Evolutionary conservation across 2,888 invertebrate species (phyloP).

Genomic region (Gasteruption jaculator): DNA sequence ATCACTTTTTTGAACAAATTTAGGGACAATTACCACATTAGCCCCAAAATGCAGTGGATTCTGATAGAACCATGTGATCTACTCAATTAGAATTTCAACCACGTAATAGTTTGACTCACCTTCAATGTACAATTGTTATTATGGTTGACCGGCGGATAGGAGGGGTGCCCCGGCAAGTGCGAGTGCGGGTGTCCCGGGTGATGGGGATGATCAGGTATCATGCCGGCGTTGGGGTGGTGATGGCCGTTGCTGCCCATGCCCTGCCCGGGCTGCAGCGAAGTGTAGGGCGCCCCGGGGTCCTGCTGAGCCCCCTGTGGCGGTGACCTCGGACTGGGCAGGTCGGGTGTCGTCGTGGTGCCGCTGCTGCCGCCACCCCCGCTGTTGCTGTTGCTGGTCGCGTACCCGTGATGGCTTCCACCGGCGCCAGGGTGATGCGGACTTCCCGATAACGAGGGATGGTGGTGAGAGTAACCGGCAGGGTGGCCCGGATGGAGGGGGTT

Average conservation of each 20-base stretch:
- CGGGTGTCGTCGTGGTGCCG: constrained; percentile 46
- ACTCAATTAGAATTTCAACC: constrained; percentile 1
- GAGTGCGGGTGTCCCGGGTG: constrained; percentile 56
- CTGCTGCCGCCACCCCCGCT: constrained; percentile 41
- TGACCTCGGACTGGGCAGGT: constrained; percentile 49
- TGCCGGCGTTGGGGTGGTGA: constrained; percentile 44
- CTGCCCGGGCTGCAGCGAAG: constrained; percentile 36
- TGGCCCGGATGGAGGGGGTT: constrained; percentile 76
- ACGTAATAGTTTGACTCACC: constrained; percentile 31
- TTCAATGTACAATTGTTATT: constrained; percentile 55
- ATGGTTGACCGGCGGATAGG: constrained; percentile 48
- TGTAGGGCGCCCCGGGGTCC: constrained; percentile 36
- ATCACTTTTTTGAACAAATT: too few species aligned
- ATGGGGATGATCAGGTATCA: constrained; percentile 49
- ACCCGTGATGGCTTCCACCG: constrained; percentile 48
- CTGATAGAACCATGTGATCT: too few species aligned
- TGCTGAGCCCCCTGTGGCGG: constrained; percentile 43
- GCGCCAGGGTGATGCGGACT: constrained; percentile 50
- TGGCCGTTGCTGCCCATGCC: constrained; percentile 47
- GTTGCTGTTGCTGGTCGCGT: constrained; percentile 37
- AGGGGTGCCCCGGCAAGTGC: constrained; percentile 55
- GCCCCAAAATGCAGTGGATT: too few species aligned
- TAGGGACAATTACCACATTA: too few species aligned
- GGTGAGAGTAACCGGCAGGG: constrained; percentile 54
- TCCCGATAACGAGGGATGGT: constrained; percentile 53